A percentile compares a stretch with the other conserved stretches of the same genome.
Conservation (phyloP, 2,888 invertebrate genomes). For the Aethes cnicana region DNA sequence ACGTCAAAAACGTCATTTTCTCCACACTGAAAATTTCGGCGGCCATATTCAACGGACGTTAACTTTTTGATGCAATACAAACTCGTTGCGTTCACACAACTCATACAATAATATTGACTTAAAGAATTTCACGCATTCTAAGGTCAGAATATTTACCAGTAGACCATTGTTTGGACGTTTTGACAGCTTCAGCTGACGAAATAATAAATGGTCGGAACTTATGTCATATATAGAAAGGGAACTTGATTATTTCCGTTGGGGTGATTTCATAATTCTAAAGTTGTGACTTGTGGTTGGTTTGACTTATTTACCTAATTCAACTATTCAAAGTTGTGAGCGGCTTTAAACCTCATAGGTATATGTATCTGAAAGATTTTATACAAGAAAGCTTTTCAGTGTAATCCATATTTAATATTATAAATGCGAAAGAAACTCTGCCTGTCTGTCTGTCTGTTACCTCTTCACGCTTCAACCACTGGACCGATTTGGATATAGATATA, state of each 20-base stretch:
- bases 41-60: neutral
- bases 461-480: too few species aligned
- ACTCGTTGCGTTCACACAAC: neutral
- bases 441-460: too few species aligned
- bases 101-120: constrained; percentile 28
- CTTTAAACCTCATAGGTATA: too few species aligned
- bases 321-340: too few species aligned
- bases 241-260: constrained; percentile 17
- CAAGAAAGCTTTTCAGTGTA: too few species aligned
- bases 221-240: constrained; percentile 24
- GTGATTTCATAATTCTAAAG: neutral
- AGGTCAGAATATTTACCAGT: constrained; percentile 22
- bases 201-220: constrained; percentile 21
- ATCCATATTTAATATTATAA: too few species aligned
- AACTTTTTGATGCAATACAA: neutral
- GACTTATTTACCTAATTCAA: too few species aligned
- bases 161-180: constrained; percentile 10
- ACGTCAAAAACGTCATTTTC: too few species aligned
- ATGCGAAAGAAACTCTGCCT: too few species aligned
- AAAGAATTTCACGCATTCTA: constrained; percentile 23
- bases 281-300: neutral
- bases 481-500: too few species aligned
- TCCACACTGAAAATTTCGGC: neutral
- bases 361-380: too few species aligned
- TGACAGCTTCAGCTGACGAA: constrained; percentile 26